Evolutionary conservation across 2,797 vertebrate species (phyloP).

Genomic region (Sebastolobus alascanus): DNA sequence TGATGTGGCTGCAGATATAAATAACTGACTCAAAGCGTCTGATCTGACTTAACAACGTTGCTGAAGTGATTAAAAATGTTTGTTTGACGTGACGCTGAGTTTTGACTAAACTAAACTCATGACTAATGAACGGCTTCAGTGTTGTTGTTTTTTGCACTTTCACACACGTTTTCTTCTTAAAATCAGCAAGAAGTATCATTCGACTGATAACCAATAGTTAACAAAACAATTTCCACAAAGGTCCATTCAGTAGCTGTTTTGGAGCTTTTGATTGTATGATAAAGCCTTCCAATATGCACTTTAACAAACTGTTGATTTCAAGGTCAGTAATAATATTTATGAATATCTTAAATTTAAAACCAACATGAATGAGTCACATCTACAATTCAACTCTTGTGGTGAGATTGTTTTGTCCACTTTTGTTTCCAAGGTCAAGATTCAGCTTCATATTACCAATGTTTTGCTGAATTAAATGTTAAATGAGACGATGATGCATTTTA

Average conservation of each 20-base stretch:
- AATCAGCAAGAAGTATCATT: neutral
- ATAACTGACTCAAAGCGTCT: conserved; percentile 35
- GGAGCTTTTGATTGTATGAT: neutral
- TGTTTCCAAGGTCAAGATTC: neutral
- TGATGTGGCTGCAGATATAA: conserved; percentile 48
- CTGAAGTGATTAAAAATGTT: conserved; percentile 13
- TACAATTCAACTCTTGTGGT: neutral
- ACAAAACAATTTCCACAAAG: neutral
- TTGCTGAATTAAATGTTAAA: neutral
- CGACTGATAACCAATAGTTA: neutral
- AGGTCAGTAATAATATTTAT: neutral
- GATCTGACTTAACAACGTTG: conserved; percentile 4
- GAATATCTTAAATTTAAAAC: neutral
- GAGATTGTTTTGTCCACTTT: too few species aligned
- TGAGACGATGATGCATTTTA: neutral
- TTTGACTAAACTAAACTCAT: conserved; percentile 29
- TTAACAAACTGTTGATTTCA: neutral
- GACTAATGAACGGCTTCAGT: conserved; percentile 48
- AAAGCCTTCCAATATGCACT: neutral
- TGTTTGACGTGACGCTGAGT: conserved; percentile 19
- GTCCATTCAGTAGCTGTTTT: neutral
- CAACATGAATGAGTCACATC: neutral
- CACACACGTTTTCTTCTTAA: neutral
- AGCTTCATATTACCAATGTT: neutral
- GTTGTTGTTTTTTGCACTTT: conserved; percentile 7